These are phyloP conservation scores for Oryzias melastigma DNA, from an alignment of 2,113 vertebrate genomes.

Conservation along the genomic window DNA sequence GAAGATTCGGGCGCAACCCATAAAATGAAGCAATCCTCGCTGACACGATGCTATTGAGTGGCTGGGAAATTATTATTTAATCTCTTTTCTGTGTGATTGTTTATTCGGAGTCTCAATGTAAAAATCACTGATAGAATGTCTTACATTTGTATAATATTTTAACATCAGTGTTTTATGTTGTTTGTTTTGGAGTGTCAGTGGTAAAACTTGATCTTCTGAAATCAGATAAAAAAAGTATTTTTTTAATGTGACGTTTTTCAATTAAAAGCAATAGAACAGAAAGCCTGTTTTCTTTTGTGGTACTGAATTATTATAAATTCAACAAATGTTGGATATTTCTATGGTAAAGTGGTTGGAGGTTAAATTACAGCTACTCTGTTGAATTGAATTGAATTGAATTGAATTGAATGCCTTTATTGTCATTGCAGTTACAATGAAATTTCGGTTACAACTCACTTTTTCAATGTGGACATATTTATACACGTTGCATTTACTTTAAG, in stretches of 20 bases:
- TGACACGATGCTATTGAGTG: neutral
- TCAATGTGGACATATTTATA: too few relatives aligned
- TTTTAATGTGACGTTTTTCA: constrained; percentile 55
- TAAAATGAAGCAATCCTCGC: constrained; percentile 18
- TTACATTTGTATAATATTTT: constrained; percentile 4
- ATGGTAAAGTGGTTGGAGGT: too few relatives aligned
- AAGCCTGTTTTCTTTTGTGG: constrained; percentile 7
- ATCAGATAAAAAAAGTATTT: constrained; percentile 21
- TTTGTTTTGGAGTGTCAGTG: constrained; percentile 4
- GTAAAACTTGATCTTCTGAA: neutral
- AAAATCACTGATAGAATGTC: constrained; percentile 16
- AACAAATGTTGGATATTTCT: too few relatives aligned
- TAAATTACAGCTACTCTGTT: too few relatives aligned
- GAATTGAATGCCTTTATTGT: too few relatives aligned
- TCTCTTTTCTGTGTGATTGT: neutral
- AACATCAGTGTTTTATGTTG: constrained; percentile 12
- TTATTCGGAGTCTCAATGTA: constrained; percentile 13
- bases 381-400: too few relatives aligned
- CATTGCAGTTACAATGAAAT: too few relatives aligned
- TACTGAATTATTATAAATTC: neutral
- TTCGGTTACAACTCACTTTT: too few relatives aligned
- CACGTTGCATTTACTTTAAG: too few relatives aligned
- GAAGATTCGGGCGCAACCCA: constrained; percentile 35
- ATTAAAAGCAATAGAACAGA: constrained; percentile 48
- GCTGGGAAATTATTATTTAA: neutral